Base-by-base conservation (phyloP, 2,888 invertebrate genomes). In the Corbicula japonica region DNA sequence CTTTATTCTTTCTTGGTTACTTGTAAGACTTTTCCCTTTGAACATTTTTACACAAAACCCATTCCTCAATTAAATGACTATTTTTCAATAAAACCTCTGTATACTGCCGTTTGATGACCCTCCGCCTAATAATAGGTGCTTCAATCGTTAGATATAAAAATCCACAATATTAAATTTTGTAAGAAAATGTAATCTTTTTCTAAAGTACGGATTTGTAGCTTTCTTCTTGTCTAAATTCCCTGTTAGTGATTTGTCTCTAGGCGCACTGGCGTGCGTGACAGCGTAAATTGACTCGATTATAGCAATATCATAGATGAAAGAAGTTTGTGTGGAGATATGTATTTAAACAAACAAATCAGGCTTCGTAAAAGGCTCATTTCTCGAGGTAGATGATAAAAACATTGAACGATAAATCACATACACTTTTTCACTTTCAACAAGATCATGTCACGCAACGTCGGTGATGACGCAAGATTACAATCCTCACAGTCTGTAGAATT, bases 271-370 rank as follows among this genome's bases (percentile, higher is more conserved):
- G 54, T 44, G 46, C 73, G 52, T 83, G 83, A 79, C 83, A 83
- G 79, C 48, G 60, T 77, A 83, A 83, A 83, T 80, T 76, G 80
- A 70, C 60, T 71, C 68, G 76, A 79, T 79, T 83, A 80, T 66
- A 61, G 58, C 76, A 70, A 83, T 80, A 83, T 77, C 66, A 48
- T 46, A 83, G 83, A 83, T 83, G 83, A 83, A 83, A 83, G 83
- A 69, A 60, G 60, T 74, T 83, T 58, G 68, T 56, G 68, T 58
- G 56, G 74, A 72, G 83, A 83, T 83, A 80, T 71, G 76, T 80
- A 77, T 76, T 83, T 83, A 83, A 83, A 80, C 83, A 83, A 83
- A 83, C 83, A 83, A 73, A 83, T 83, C 83, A 71, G 61, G 65
- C 60, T 74, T 65, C 74, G 61, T 83, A 78, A 76, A 83, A 83